Conservation (phyloP, 2,113 vertebrate genomes). For the Vulpes vulpes region DNA sequence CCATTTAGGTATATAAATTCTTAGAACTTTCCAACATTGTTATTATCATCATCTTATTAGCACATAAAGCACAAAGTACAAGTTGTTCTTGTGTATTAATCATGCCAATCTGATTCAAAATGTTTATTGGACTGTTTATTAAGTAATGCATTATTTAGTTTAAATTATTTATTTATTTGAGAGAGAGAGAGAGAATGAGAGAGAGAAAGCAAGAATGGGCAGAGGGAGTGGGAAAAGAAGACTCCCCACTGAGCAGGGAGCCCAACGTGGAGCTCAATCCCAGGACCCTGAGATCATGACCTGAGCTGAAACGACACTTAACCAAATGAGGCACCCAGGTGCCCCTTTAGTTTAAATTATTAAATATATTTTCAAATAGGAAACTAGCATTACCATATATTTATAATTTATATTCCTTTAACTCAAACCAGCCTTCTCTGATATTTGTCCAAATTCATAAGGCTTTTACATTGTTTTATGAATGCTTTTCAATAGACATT, state of each 20-base stretch:
- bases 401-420: slow-evolving; percentile 14
- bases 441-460: neutral
- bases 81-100: neutral
- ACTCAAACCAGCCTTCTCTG: neutral
- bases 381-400: neutral
- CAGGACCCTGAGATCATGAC: no score
- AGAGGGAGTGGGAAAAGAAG: no score
- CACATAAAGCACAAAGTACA: neutral
- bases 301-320: no score
- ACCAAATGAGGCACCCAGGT: no score
- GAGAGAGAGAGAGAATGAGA: no score
- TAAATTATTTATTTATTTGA: slow-evolving; percentile 7
- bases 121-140: slow-evolving; percentile 2
- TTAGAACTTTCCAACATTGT: neutral
- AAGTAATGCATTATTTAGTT: slow-evolving; percentile 43
- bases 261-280: no score
- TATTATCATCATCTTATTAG: neutral
- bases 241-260: no score
- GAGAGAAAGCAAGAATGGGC: no score
- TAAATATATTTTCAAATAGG: slow-evolving; percentile 2
- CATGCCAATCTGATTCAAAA: neutral
- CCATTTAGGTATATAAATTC: neutral
- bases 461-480: neutral
- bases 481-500: slow-evolving; percentile 41
- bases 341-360: slow-evolving; percentile 42